Percentiles rank a stretch among this genome's conserved stretches.
These are phyloP conservation scores for Phyllopteryx taeniolatus DNA, from an alignment of 2,113 vertebrate species.

Conservation along the genomic window DNA sequence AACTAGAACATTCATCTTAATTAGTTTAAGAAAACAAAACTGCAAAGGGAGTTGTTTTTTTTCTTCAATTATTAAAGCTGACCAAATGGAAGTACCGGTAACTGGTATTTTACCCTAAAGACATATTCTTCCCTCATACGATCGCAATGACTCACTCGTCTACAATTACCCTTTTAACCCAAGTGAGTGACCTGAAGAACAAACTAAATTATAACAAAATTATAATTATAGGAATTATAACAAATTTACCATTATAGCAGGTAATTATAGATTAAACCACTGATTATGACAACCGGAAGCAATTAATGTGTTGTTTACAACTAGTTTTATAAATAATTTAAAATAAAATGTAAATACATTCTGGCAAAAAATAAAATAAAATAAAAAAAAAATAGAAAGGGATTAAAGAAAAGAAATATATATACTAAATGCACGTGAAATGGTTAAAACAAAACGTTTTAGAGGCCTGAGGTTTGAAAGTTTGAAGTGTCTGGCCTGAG, in stretches of 20 bases:
- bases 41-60: background rate
- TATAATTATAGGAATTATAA: no score
- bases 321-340: background rate
- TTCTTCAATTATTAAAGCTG: background rate
- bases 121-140: background rate
- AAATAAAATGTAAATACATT: background rate
- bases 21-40: background rate
- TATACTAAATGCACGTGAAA: background rate
- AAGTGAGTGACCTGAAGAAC: background rate
- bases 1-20: background rate
- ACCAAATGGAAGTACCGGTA: constrained; percentile 7
- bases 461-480: background rate
- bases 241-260: background rate
- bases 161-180: background rate
- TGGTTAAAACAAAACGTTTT: background rate
- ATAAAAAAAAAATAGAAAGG: background rate
- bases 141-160: background rate
- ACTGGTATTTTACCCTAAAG: background rate
- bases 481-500: background rate
- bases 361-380: background rate
- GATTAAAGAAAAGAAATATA: background rate
- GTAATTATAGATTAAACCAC: background rate
- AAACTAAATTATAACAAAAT: background rate
- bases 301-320: background rate
- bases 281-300: no score